Evolutionary conservation across 2,113 vertebrate genomes (phyloP).

Genomic region (Ictidomys tridecemlineatus): DNA sequence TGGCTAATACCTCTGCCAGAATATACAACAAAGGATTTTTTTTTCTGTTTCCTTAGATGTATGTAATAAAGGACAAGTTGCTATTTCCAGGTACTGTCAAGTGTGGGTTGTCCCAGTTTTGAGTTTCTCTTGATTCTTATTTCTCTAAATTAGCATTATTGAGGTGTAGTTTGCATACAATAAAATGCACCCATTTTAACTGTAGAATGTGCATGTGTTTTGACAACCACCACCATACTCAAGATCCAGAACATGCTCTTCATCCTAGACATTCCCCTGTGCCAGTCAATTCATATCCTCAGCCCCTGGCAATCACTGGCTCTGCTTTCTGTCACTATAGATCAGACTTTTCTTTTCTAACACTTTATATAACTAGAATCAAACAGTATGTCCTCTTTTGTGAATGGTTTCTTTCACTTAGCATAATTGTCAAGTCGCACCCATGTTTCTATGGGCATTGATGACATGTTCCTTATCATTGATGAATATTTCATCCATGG

Average conservation of each 20-base stretch:
- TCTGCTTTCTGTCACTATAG: not conserved
- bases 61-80: constrained; percentile 1
- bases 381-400: not conserved
- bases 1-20: constrained; percentile 7
- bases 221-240: not conserved
- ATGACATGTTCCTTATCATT: not conserved
- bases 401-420: not conserved
- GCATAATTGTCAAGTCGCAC: not conserved
- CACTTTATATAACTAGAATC: not conserved
- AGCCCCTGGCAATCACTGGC: not conserved
- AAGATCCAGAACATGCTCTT: not conserved
- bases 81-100: not conserved
- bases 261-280: not conserved
- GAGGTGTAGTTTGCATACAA: not conserved
- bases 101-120: not conserved
- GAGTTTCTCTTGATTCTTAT: constrained; percentile 34
- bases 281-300: not conserved
- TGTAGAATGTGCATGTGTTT: not conserved
- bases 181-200: not conserved
- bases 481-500: not conserved
- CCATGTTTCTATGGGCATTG: not conserved
- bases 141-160: not conserved
- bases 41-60: constrained; percentile 14
- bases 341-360: not conserved
- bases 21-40: not conserved